Percentiles rank a stretch among this genome's conserved stretches.
Conservation (phyloP, 2,888 invertebrate genomes). For the Andrena bucephala region DNA sequence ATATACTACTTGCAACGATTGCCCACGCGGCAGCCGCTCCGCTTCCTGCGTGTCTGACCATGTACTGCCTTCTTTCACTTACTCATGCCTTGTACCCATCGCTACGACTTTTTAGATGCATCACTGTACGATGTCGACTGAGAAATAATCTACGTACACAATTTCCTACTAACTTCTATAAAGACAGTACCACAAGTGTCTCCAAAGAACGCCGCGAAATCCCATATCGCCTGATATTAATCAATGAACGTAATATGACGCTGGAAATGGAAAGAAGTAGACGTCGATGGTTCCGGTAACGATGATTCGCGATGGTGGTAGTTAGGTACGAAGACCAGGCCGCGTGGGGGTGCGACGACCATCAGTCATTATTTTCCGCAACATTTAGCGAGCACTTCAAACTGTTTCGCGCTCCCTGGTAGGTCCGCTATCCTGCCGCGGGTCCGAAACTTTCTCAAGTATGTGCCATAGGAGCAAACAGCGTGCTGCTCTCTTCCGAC, state of each 20-base stretch:
- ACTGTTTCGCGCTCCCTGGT: conserved; percentile 82
- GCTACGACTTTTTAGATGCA: neutral
- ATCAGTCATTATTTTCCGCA: conserved; percentile 85
- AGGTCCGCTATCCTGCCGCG: conserved; percentile 75
- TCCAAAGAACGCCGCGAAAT: neutral
- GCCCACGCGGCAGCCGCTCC: neutral
- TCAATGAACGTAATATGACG: conserved; percentile 67
- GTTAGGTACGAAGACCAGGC: conserved; percentile 61
- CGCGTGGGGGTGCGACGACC: conserved; percentile 73
- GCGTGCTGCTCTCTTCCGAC: conserved; percentile 66
- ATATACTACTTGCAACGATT: neutral
- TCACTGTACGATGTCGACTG: too few relatives aligned
- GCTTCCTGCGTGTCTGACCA: neutral
- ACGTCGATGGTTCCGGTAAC: conserved; percentile 68
- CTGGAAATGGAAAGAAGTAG: conserved; percentile 54
- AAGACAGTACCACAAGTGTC: neutral
- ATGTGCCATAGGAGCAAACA: conserved; percentile 78
- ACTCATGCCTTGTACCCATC: too few relatives aligned
- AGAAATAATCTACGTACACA: neutral
- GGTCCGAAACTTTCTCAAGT: conserved; percentile 83
- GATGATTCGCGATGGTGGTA: conserved; percentile 62
- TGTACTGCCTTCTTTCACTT: neutral
- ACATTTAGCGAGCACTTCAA: conserved; percentile 84
- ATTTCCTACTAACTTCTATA: neutral
- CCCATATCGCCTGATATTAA: conserved; percentile 53